A percentile compares a stretch with the other conserved stretches of the same genome.
phyloP scores from a whole-genome alignment of 2,113 vertebrate species.

The Anolis carolinensis region DNA sequence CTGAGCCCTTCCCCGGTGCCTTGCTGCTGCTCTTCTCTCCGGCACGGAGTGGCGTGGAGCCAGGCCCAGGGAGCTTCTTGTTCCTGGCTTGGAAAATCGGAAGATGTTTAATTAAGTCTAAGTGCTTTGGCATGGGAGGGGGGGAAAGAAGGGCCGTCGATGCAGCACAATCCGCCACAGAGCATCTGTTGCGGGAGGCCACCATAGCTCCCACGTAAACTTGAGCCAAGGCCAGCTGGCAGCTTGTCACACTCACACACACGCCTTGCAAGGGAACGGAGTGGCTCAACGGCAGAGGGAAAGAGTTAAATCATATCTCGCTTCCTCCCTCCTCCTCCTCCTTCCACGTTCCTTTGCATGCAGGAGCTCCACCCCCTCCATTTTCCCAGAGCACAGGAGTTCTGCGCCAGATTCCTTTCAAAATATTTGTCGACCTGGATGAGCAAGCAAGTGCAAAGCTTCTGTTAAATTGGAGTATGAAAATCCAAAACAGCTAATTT shows the following conservation, averaged over 20 bases:
- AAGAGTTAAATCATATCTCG: neutral
- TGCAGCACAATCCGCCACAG: constrained; percentile 9
- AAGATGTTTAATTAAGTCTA: constrained; percentile 25
- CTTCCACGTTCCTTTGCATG: neutral
- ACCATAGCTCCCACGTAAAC: neutral
- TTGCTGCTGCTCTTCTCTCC: neutral
- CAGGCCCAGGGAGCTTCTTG: constrained; percentile 3
- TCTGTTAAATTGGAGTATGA: neutral
- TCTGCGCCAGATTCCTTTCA: neutral
- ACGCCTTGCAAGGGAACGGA: neutral
- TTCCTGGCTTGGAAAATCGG: neutral
- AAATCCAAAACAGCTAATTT: neutral
- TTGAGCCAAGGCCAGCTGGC: neutral
- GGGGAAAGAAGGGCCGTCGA: neutral
- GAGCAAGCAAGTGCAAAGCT: neutral
- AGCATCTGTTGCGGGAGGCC: constrained; percentile 3
- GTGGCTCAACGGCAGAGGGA: neutral
- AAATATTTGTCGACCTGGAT: neutral
- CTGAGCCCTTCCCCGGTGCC: neutral
- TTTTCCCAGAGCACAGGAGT: neutral
- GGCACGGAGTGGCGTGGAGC: constrained; percentile 1
- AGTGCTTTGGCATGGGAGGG: neutral
- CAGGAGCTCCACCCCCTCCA: neutral
- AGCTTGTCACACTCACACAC: rapidly evolving
- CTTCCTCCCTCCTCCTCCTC: neutral